phyloP scores from a whole-genome alignment of 2,797 vertebrate genomes.

The Parauchenoglanis punctatus region DNA sequence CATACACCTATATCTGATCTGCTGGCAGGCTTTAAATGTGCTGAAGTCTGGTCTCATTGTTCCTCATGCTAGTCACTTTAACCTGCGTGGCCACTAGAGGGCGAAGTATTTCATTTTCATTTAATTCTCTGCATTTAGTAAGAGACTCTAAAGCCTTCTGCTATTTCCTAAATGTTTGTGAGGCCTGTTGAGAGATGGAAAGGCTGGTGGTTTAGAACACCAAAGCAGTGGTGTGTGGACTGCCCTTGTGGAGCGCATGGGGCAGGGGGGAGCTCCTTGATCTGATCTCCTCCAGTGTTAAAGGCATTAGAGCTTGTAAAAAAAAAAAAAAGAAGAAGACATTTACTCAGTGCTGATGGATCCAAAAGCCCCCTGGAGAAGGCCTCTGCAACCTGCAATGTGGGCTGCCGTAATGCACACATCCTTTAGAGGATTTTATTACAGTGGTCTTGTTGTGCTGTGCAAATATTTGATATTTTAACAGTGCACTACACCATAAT shows the following conservation, averaged over 20 bases:
- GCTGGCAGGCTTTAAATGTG: constrained; percentile 26
- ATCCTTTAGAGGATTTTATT: constrained; percentile 23
- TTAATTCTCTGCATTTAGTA: constrained; percentile 59
- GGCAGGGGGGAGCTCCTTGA: constrained; percentile 36
- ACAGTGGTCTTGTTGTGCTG: constrained; percentile 17
- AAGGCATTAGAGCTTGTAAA: constrained; percentile 51
- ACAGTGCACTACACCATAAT: neutral
- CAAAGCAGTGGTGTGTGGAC: constrained; percentile 42
- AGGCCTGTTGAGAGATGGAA: constrained; percentile 35
- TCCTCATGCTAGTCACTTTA: constrained; percentile 37
- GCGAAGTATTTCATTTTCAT: constrained; percentile 60
- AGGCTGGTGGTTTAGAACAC: constrained; percentile 32
- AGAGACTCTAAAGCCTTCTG: constrained; percentile 41
- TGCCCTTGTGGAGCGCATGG: constrained; percentile 41
- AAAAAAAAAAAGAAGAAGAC: constrained; percentile 30
- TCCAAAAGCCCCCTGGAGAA: constrained; percentile 38
- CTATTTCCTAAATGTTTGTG: constrained; percentile 40
- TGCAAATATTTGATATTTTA: constrained; percentile 30
- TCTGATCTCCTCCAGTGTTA: constrained; percentile 52
- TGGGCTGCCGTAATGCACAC: constrained; percentile 24
- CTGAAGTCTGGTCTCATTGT: constrained; percentile 34
- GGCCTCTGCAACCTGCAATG: constrained; percentile 27
- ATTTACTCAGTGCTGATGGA: constrained; percentile 49
- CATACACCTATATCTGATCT: constrained; percentile 35
- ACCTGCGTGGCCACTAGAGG: constrained; percentile 73